Percentiles rank a stretch among this genome's conserved stretches.
phyloP scores from a whole-genome alignment of 2,113 vertebrate genomes.

The Aspidoscelis tigris region DNA sequence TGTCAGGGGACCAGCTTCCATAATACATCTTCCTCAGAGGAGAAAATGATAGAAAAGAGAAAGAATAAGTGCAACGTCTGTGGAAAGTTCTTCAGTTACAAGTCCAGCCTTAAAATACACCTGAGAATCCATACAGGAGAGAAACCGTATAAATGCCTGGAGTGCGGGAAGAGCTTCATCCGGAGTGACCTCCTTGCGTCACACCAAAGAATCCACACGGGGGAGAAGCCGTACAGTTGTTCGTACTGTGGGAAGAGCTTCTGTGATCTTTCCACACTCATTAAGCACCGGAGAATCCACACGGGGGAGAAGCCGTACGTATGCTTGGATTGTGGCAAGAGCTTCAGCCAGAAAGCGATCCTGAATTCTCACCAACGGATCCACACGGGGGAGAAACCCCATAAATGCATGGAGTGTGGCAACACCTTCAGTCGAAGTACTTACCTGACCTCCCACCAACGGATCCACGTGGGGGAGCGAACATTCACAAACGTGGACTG shows the following conservation, averaged over 20 bases:
- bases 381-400: slow-evolving; percentile 35
- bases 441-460: slow-evolving; percentile 58
- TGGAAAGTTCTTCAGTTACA: slow-evolving; percentile 66
- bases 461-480: slow-evolving; percentile 65
- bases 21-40: not conserved
- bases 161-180: slow-evolving; percentile 65
- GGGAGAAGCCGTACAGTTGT: slow-evolving; percentile 29
- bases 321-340: slow-evolving; percentile 18
- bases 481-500: slow-evolving; percentile 57
- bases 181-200: slow-evolving; percentile 68
- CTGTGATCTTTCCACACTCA: slow-evolving; percentile 1
- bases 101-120: slow-evolving; percentile 66
- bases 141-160: slow-evolving; percentile 66
- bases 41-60: slow-evolving; percentile 8
- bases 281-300: slow-evolving; percentile 24
- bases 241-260: slow-evolving; percentile 20
- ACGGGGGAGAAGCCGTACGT: slow-evolving; percentile 9
- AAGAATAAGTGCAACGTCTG: slow-evolving; percentile 34
- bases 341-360: slow-evolving; percentile 33
- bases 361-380: slow-evolving; percentile 30
- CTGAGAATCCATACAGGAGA: slow-evolving; percentile 68
- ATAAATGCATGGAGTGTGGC: slow-evolving; percentile 62
- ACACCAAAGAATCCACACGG: slow-evolving; percentile 66
- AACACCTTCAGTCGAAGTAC: slow-evolving; percentile 68
- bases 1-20: slow-evolving; percentile 10